Conservation (phyloP, 2,888 invertebrate genomes). For the Abrostola triplasia region DNA sequence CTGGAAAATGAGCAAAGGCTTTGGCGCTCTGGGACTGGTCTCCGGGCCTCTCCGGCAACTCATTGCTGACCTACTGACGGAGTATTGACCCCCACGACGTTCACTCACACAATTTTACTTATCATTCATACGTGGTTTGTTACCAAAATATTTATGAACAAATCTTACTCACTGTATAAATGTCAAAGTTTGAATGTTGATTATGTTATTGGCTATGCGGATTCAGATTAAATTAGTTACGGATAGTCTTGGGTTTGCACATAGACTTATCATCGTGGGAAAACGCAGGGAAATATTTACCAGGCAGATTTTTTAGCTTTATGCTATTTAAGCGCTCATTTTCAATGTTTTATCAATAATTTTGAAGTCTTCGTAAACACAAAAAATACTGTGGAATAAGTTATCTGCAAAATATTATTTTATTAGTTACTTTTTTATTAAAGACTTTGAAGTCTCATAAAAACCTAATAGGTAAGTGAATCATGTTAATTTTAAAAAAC, state of each 20-base stretch:
- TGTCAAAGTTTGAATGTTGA: too few species aligned
- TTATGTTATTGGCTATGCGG: not conserved
- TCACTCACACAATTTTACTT: conserved; percentile 52
- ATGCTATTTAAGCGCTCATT: too few species aligned
- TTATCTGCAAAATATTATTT: too few species aligned
- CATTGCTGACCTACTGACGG: conserved; percentile 80
- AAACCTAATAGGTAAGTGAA: not conserved
- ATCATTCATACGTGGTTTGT: conserved; percentile 43
- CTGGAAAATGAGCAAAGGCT: conserved; percentile 57
- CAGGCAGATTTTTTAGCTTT: too few species aligned
- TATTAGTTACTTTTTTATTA: too few species aligned
- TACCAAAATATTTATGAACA: conserved; percentile 13
- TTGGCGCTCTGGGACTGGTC: conserved; percentile 61
- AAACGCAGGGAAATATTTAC: too few species aligned
- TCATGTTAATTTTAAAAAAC: conserved; percentile 1
- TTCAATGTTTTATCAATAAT: too few species aligned
- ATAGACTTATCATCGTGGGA: not conserved
- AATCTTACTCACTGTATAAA: not conserved
- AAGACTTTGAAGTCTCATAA: too few species aligned
- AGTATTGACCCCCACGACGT: conserved; percentile 76
- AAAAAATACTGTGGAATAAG: too few species aligned
- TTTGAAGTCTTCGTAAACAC: too few species aligned
- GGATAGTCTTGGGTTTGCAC: not conserved
- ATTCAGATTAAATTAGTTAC: not conserved
- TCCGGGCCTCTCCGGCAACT: conserved; percentile 62